Conservation (phyloP, 2,797 vertebrate species). For the Hoplostethus atlanticus region DNA sequence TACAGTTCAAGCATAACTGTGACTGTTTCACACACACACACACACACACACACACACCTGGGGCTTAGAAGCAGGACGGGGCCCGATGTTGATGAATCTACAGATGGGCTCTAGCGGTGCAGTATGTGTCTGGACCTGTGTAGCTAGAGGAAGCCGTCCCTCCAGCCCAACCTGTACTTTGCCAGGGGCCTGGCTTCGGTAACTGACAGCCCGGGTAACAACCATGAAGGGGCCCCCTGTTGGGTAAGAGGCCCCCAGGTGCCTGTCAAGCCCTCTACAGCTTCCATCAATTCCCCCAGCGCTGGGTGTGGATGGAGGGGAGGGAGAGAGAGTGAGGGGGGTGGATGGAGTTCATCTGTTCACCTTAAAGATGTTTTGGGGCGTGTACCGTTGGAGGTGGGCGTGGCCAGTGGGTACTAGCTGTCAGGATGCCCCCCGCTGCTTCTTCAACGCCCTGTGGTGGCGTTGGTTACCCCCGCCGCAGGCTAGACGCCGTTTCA, state of each 20-base stretch:
- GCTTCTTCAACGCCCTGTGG: not conserved
- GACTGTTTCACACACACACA: too few species aligned
- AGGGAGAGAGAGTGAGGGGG: not conserved
- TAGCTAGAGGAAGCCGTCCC: not conserved
- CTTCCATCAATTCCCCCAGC: conserved; percentile 13
- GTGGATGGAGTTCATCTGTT: too few species aligned
- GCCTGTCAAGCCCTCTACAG: not conserved
- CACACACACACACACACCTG: too few species aligned
- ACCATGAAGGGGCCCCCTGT: conserved; percentile 24
- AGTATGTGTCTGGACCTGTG: conserved; percentile 30
- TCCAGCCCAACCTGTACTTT: conserved; percentile 18
- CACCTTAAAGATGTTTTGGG: not conserved
- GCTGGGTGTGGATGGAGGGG: not conserved
- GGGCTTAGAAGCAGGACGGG: not conserved
- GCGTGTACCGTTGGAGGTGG: too few species aligned
- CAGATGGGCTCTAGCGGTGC: conserved; percentile 9
- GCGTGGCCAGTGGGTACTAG: too few species aligned
- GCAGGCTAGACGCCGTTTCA: conserved; percentile 22
- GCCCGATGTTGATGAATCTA: not conserved
- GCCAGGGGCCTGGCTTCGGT: conserved; percentile 33
- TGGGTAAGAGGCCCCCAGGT: conserved; percentile 28
- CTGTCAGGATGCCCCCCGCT: not conserved
- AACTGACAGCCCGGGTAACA: conserved; percentile 40
- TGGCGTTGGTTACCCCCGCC: conserved; percentile 11
- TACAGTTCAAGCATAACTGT: too few species aligned